Evolutionary conservation across 1,140 invertebrate species (phyloP).

Genomic region (Drosophila mojavensis): DNA sequence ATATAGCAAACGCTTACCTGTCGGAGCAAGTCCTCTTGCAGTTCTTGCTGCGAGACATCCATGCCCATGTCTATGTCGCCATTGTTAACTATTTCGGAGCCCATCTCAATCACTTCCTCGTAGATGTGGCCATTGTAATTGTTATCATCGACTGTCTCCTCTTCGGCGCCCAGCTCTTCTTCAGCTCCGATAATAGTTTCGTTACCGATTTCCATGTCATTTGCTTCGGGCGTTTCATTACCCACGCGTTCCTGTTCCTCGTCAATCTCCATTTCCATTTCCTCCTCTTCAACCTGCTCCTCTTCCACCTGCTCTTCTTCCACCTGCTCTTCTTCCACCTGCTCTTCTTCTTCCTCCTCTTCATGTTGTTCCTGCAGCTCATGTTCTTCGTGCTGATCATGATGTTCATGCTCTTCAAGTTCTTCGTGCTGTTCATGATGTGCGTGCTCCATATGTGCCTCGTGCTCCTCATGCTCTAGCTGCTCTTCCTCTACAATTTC

Average conservation of each 20-base stretch:
- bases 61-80: not conserved
- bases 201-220: conserved; percentile 54
- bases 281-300: conserved; percentile 15
- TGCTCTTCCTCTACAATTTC: conserved; percentile 5
- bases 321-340: not conserved
- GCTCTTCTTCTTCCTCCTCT: conserved; percentile 1
- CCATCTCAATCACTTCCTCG: conserved; percentile 4
- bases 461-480: not conserved
- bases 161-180: conserved; percentile 37
- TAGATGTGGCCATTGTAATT: conserved; percentile 39
- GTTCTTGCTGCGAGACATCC: conserved; percentile 2
- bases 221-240: conserved; percentile 44
- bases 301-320: not conserved
- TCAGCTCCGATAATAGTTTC: conserved; percentile 57
- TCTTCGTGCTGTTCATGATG: not conserved
- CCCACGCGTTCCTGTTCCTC: conserved; percentile 40
- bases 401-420: not conserved
- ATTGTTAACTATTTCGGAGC: conserved; percentile 17
- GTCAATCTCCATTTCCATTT: conserved; percentile 14
- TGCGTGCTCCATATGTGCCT: not conserved
- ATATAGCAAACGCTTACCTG: not conserved
- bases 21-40: not conserved
- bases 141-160: conserved; percentile 13
- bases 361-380: not conserved
- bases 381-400: not conserved